Evolutionary conservation across 2,797 vertebrate species (phyloP), one percentile per base, ranked within the genome.

Genomic region (Spatula clypeata): DNA sequence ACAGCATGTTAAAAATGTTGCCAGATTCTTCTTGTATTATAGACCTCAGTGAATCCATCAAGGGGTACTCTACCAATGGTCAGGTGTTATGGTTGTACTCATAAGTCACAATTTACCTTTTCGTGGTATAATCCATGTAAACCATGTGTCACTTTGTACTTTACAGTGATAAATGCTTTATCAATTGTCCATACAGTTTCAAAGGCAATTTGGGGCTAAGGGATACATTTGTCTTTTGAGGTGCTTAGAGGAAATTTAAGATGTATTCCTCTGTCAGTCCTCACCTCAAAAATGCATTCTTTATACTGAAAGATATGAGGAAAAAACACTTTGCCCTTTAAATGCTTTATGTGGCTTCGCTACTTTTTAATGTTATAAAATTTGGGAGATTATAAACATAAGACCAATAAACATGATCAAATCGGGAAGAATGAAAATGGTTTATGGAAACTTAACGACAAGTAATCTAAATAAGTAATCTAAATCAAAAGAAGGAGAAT

Each of bases 181-280:
- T 91, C 98, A 98, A 98, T 98, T 98, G 97, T 96, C 96, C 88
- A 95, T 97, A 97, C 97, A 70, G 94, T 97, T 98, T 98, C 96
- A 96, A 97, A 98, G 97, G 96, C 96, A 97, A 96, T 97, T 82
- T 45, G 55, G 55, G 93, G 79, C 71, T 86, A 86, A 95, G 54
- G 75, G 88, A 75, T 74, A 44, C 27, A 54, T 47, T 83, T 90
- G 57, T 85, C 53, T 79, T 93, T 70, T 81, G 65, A 91, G 86
- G 92, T 13, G 90, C 67, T 88, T 85, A 84, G 49, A 91, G 97
- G 82, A 94, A 96, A 91, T 88, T 58, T 64, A 54, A 94, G 38
- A 54, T 64, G 34, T 55, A 93, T 88, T 91, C 93, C 45, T 89
- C 79, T 81, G 84, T 58, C n/a, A 58, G 18, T 80, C 24, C 34